Evolutionary conservation across 2,113 vertebrate species (phyloP).

Genomic region (Scomber scombrus): DNA sequence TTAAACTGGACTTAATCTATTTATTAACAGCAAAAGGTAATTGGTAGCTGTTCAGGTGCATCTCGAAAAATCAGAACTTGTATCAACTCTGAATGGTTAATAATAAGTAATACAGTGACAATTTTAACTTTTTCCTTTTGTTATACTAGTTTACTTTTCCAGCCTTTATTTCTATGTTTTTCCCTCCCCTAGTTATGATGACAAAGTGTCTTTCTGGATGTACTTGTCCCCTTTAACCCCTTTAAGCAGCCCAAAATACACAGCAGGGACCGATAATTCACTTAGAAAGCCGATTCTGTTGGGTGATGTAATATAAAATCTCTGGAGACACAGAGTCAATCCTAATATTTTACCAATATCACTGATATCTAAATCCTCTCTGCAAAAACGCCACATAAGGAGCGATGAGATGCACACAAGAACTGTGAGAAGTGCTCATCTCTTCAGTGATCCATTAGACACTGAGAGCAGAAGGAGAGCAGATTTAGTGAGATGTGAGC

Average conservation of each 20-base stretch:
- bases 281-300: not conserved
- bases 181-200: not conserved
- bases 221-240: not conserved
- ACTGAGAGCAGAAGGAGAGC: not conserved
- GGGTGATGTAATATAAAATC: conserved; percentile 7
- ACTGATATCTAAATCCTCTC: conserved; percentile 15
- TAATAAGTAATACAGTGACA: conserved; percentile 3
- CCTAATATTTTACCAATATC: conserved; percentile 7
- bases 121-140: not conserved
- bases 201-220: not conserved
- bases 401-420: not conserved
- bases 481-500: conserved; percentile 3
- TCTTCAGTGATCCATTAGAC: conserved; percentile 36
- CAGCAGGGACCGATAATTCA: not conserved
- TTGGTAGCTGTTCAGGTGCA: not conserved
- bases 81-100: not conserved
- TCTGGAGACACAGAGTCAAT: not conserved
- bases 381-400: conserved; percentile 12
- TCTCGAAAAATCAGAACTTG: not conserved
- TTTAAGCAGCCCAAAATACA: not conserved
- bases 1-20: too few relatives aligned
- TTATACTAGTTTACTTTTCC: too few relatives aligned
- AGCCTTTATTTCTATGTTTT: too few relatives aligned
- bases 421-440: conserved; percentile 1
- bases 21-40: too few relatives aligned